These are phyloP conservation scores for Nudaria mundana DNA, from an alignment of 2,888 invertebrate species.

Conservation along the genomic window DNA sequence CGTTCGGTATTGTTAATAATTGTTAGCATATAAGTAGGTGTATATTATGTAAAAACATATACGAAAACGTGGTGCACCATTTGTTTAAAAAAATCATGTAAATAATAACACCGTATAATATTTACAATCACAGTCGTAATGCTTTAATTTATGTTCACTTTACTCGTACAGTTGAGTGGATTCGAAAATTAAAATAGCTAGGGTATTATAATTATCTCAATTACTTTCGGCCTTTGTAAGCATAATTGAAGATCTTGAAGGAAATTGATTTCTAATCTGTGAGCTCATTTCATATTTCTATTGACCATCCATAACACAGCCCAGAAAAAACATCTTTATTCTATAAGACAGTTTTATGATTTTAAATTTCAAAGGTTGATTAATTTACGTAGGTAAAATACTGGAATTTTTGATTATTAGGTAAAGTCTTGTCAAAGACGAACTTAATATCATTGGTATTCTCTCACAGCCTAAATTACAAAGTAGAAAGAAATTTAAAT, in stretches of 20 bases:
- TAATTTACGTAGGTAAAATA: too few species aligned
- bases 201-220: not conserved
- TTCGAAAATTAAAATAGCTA: constrained; percentile 19
- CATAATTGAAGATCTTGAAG: not conserved
- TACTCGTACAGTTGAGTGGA: constrained; percentile 26
- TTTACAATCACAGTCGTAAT: constrained; percentile 42
- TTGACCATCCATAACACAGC: too few species aligned
- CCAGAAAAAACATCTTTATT: too few species aligned
- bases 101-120: constrained; percentile 41
- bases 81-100: constrained; percentile 51
- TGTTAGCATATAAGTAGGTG: constrained; percentile 59
- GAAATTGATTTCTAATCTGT: not conserved
- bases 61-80: constrained; percentile 69
- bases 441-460: too few species aligned
- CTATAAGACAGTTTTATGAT: too few species aligned
- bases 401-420: too few species aligned
- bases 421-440: too few species aligned
- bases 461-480: too few species aligned
- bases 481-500: too few species aligned
- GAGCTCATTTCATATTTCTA: not conserved
- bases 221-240: not conserved
- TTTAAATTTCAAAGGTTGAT: too few species aligned
- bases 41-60: constrained; percentile 72
- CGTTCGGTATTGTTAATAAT: constrained; percentile 62
- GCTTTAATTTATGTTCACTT: constrained; percentile 33